Base-by-base conservation (phyloP, 2,113 vertebrate species). In the Brevimyrus niger region DNA sequence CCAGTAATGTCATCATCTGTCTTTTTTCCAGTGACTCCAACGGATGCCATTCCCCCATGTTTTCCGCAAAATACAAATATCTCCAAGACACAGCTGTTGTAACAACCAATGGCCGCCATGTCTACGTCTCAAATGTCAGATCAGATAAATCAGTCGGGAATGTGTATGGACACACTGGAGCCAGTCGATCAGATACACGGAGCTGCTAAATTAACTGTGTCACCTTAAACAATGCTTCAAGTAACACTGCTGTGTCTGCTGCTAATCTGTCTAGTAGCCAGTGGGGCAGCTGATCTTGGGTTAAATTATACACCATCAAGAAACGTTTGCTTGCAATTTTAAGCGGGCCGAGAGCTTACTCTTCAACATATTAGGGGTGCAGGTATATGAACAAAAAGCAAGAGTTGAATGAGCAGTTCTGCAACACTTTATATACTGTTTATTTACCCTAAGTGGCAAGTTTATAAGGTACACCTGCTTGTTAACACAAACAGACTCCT, bases 1-100 rank as follows among this genome's bases (percentile, higher is more conserved):
- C 10, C 48, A 53, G n/a, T 13, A 86, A 87, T 87, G 85, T 84
- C 82, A 84, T 47, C 27, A 53, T 87, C n/a, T 87, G 73, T 19
- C 73, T 84, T 47, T 84, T 87, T 87, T 87, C 50, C 48, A 87
- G 0, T 31, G 48, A 55, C 85, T 87, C n/a, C 27, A 53, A 38
- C 19, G 4, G 55, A 87, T 87, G 82, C 82, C 35, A 53, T 86
- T 86, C 3, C 8, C 42, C 83, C 48, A 86, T 19, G 21, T 83
- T 83, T 86, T 51, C 84, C 13, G 2, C n/a, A 86, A 50, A 86
- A 86, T 50, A 31, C 84, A 84, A 84, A 86, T 51, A 50, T 35
- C 17, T 83, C 42, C 31, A 83, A 83, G 47, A 27, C 84, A 51
- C 47, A 19, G 47, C 23, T 48, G 85, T 86, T 51, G n/a, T 86